Conservation (phyloP, 2,113 vertebrate species). For the Xerus inauris region DNA sequence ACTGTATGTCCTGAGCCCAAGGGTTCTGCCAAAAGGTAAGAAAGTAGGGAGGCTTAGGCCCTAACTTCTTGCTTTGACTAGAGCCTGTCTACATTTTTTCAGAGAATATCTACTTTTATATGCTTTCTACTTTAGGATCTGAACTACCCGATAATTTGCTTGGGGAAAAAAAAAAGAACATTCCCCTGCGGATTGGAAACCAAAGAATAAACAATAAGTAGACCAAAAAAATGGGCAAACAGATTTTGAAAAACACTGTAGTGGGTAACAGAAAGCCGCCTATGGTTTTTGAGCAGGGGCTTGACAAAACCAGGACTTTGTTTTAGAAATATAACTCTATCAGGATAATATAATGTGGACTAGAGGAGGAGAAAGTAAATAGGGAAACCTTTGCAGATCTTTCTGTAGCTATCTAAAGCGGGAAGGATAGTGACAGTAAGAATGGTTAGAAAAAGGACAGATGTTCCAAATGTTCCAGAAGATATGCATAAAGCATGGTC, state of each 20-base stretch:
- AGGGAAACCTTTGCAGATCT: background rate
- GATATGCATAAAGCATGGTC: background rate
- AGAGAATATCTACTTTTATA: background rate
- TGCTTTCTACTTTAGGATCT: background rate
- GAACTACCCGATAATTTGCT: background rate
- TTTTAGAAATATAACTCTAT: background rate
- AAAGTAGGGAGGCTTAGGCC: background rate
- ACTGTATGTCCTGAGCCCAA: background rate
- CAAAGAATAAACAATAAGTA: background rate
- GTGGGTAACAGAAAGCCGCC: background rate
- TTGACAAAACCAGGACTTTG: background rate
- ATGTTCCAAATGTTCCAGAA: background rate
- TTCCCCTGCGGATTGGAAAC: background rate
- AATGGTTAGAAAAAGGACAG: slow-evolving; percentile 8
- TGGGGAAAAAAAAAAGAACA: background rate
- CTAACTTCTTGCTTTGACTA: background rate
- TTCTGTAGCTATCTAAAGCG: background rate
- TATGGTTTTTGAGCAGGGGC: background rate
- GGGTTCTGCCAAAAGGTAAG: background rate
- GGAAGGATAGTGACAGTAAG: background rate
- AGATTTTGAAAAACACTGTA: background rate
- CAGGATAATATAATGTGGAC: background rate
- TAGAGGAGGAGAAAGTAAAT: background rate
- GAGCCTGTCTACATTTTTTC: background rate
- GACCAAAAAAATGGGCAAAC: background rate